Conservation (phyloP, 2,888 invertebrate species). For the Heterodera filipjevi region DNA sequence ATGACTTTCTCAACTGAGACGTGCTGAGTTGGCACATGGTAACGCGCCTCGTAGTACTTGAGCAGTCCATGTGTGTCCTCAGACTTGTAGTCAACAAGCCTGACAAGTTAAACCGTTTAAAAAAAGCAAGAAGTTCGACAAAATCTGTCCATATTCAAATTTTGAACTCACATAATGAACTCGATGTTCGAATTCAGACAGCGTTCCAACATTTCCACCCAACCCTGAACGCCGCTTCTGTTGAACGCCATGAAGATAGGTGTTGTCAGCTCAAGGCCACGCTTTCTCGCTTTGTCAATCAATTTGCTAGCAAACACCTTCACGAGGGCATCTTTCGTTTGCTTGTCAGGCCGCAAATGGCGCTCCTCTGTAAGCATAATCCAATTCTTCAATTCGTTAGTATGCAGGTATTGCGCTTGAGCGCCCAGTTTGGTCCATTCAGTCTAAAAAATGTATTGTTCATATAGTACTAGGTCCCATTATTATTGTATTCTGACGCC, state of each 20-base stretch:
- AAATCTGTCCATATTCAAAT: no score
- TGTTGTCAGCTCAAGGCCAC: conserved; percentile 28
- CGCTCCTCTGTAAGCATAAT: conserved; percentile 33
- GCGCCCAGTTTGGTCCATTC: conserved; percentile 29
- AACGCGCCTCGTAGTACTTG: conserved; percentile 42
- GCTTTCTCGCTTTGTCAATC: conserved; percentile 32
- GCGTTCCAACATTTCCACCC: conserved; percentile 32
- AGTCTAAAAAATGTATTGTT: conserved; percentile 26
- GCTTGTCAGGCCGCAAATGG: background rate
- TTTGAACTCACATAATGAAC: conserved; percentile 29
- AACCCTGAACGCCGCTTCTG: conserved; percentile 17
- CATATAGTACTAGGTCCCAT: no score
- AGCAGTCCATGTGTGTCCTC: conserved; percentile 33
- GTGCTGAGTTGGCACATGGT: conserved; percentile 40
- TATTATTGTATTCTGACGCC: no score
- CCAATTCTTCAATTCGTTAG: conserved; percentile 35
- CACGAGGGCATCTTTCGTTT: conserved; percentile 8
- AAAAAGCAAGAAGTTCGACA: no score
- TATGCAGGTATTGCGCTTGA: conserved; percentile 30
- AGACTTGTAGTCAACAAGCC: conserved; percentile 24
- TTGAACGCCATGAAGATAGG: conserved; percentile 25
- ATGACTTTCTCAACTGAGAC: conserved; percentile 32
- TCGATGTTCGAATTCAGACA: conserved; percentile 30
- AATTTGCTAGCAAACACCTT: conserved; percentile 30
- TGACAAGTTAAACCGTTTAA: background rate